Evolutionary conservation across 2,888 invertebrate genomes (phyloP).

Genomic region (Chrysopilus asiliformis): DNA sequence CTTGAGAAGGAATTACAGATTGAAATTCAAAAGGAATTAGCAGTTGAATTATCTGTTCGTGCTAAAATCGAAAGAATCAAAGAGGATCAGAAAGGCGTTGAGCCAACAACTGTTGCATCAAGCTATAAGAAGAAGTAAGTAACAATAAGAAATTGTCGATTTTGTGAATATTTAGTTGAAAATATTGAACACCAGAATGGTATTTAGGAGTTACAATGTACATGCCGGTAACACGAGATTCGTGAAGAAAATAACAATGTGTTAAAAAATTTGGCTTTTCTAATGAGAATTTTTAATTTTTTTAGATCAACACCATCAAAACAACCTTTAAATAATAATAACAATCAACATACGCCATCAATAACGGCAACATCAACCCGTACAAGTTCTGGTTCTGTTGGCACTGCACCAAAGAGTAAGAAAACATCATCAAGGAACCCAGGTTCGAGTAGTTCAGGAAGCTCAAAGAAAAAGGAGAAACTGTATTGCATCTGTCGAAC

Average conservation of each 20-base stretch:
- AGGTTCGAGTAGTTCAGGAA: conserved; percentile 14
- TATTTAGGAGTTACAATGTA: no score
- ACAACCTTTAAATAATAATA: conserved; percentile 8
- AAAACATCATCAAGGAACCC: conserved; percentile 6
- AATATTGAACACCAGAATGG: not conserved
- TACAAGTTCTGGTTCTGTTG: conserved; percentile 24
- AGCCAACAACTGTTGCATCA: conserved; percentile 3
- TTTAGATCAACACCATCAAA: conserved; percentile 9
- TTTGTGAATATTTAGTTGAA: not conserved
- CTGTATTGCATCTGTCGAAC: conserved; percentile 85
- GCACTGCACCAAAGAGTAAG: conserved; percentile 21
- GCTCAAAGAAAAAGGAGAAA: conserved; percentile 53
- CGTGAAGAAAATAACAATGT: no score
- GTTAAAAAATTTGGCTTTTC: no score
- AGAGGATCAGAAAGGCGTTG: no score
- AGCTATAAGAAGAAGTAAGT: conserved; percentile 8
- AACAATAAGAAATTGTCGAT: not conserved
- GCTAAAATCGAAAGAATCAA: conserved; percentile 43
- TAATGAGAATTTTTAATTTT: conserved; percentile 4
- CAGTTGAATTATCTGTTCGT: conserved; percentile 56
- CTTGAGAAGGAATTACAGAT: conserved; percentile 80
- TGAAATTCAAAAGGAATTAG: conserved; percentile 75
- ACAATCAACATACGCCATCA: no score
- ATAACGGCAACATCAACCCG: conserved; percentile 2
- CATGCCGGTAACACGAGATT: no score